Base-by-base conservation (phyloP, 2,888 invertebrate genomes). In the Oxystoma pomonae region DNA sequence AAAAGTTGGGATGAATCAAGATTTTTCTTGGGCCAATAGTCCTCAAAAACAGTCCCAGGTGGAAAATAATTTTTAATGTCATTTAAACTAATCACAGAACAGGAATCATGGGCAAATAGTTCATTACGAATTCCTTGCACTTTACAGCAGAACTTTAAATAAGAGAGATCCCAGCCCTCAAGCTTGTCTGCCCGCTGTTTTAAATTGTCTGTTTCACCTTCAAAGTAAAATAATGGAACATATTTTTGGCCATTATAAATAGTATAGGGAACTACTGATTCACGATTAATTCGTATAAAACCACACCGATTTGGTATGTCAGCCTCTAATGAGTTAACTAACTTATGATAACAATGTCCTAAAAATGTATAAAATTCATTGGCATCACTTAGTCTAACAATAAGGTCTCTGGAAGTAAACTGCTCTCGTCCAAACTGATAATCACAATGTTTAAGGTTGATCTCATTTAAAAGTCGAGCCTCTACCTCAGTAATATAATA, bases 401-500 rank as follows among this genome's bases (percentile, higher is more conserved):
- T 93, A 70, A 96, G 83, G 82, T 98, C 97, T 77, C 94, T 91
- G 64, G 87, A 87, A 0, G 92, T 91, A 77, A 96, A 97, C 19
- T 88, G 86, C 68, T 95, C 94, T 59, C 91, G 86, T 1, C 96
- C 96, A 79, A 92, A 97, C 77, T 92, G 91, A 65, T 87, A 88
- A 74, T 95, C 96, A 82, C 96, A 95, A 77, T 97, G 97, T 78
- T 90, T 90, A 68, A 88, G 85, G 80, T 97, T 98, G 71, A 97
- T 95, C 80, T 97, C 96, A 74, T 94, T 95, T 57, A 97, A 84
- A 18, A 97, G 83, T 69, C 92, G 88, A 59, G 94, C 91, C 81
- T 98, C 97, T 0, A 90, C 88, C 69, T 94, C 92, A 0, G 95
- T 95, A 70, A 96, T 93, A 78, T 94, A 96, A 80, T 94, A 95